These are phyloP conservation scores for Danio tinwini DNA, from an alignment of 2,797 vertebrate genomes.

Conservation along the genomic window DNA sequence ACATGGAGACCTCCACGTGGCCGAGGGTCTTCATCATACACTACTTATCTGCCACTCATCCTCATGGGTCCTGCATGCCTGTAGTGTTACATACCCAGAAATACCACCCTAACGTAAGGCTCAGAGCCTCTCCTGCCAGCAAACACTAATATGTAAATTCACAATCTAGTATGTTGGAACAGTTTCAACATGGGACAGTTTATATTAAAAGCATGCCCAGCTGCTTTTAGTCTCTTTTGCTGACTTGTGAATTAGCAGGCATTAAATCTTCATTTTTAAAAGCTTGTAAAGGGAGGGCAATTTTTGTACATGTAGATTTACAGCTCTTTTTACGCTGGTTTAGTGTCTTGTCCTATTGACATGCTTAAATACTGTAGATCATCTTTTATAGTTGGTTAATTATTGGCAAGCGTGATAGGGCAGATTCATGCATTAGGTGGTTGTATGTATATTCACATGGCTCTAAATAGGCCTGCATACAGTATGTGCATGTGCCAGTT, in stretches of 20 bases:
- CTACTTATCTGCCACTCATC: background rate
- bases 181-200: background rate
- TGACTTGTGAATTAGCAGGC: background rate
- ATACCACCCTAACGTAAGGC: conserved; percentile 2
- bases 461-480: background rate
- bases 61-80: background rate
- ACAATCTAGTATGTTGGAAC: conserved; percentile 11
- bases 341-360: background rate
- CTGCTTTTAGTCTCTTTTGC: conserved; percentile 8
- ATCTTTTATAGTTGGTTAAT: background rate
- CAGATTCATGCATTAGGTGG: background rate
- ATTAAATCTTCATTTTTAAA: background rate
- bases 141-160: background rate
- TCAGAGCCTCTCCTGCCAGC: background rate
- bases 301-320: background rate
- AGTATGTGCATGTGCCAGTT: background rate
- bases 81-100: conserved; percentile 9
- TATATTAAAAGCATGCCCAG: background rate
- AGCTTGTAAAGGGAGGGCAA: background rate
- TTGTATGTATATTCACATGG: background rate
- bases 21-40: background rate
- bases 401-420: background rate
- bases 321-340: background rate
- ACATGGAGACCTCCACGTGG: conserved; percentile 4
- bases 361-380: background rate